Base-by-base conservation (phyloP, 2,113 vertebrate genomes). In the Todiramphus chloris region DNA sequence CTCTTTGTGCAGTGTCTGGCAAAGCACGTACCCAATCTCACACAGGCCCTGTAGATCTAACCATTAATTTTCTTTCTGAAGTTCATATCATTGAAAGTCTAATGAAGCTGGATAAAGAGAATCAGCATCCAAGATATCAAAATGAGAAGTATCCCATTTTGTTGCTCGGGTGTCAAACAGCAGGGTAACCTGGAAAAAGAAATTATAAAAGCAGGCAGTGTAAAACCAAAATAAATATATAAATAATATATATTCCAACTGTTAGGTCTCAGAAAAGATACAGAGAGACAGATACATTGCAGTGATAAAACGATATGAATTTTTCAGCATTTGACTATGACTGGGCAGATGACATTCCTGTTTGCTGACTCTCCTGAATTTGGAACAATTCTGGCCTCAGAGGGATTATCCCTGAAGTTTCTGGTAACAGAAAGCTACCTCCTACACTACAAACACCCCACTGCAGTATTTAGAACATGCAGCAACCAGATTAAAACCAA, bases 291-390 rank as follows among this genome's bases (percentile, higher is more conserved):
- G 30, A 87, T 50, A 82, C 0, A 1, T 55, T 84, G 37, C 16
- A 79, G 11, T 41, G 44, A 84, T 87, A 84, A 81, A 74, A 59
- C 0, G 0, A 91, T 59, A 82, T 27, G 1, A 78, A 58, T 85
- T 94, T 82, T 96, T 89, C 74, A 82, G 43, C 39, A 44, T 73
- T 87, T 89, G 44, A 84, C 74, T 76, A 87, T 78, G 39, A 76
- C 73, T 75, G 58, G 58, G 70, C 24, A 93, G 59, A 87, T 76
- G 67, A 60, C 77, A 76, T 79, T 95, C 66, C 4, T 31, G 44
- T 91, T 79, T 69, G 66, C 58, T 93, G 31, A 89, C 33, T 76
- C 33, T 76, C 13, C 41, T 69, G 70, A 73, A 73, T 73, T 64
- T 79, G 66, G 24, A 95, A 76, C 14, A 82, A 79, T 50, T 48